Percentiles rank a stretch among this genome's conserved stretches.
phyloP scores from a whole-genome alignment of 1,140 invertebrate genomes.

The Leptopilina clavipes region DNA sequence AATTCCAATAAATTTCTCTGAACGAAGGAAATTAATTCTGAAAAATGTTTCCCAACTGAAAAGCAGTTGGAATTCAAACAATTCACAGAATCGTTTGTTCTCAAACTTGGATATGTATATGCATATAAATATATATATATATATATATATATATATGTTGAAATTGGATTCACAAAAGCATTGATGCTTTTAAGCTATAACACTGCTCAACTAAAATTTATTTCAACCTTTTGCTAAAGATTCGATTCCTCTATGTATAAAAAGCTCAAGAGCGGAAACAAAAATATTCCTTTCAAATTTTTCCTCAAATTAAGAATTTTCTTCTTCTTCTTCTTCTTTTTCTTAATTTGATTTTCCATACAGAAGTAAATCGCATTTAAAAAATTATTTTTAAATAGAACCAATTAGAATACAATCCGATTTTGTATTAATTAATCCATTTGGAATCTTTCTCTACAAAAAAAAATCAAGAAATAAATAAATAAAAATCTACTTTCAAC shows the following conservation, averaged over 20 bases:
- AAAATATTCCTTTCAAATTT: not conserved
- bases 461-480: too few relatives aligned
- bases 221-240: not conserved
- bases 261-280: too few relatives aligned
- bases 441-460: too few relatives aligned
- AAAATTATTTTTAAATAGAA: too few relatives aligned
- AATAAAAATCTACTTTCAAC: too few relatives aligned
- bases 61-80: conserved; percentile 11
- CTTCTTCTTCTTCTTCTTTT: too few relatives aligned
- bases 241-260: conserved; percentile 2
- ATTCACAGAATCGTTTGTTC: conserved; percentile 12
- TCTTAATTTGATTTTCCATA: too few relatives aligned
- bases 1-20: not conserved
- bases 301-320: not conserved
- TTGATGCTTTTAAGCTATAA: conserved; percentile 15
- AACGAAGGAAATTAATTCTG: conserved; percentile 16
- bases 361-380: too few relatives aligned
- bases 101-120: not conserved
- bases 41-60: conserved; percentile 4
- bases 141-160: not conserved
- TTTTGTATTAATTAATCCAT: not conserved
- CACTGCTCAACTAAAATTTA: conserved; percentile 8
- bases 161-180: conserved; percentile 12
- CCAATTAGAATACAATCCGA: not conserved
- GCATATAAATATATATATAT: too few relatives aligned